Conservation (phyloP, 2,797 vertebrate species). For the Discoglossus pictus region DNA sequence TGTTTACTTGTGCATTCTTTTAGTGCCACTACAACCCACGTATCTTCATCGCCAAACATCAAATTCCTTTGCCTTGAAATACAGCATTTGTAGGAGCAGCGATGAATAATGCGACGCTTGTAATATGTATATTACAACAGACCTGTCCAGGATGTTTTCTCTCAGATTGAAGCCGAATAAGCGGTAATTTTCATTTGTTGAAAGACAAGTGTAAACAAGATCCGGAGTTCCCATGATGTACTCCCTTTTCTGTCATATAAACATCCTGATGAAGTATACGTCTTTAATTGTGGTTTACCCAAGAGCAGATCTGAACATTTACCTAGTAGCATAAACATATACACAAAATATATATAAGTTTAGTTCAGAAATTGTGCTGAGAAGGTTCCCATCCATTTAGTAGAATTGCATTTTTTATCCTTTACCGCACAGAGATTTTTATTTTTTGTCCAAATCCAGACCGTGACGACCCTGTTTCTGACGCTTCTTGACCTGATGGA, state of each 20-base stretch:
- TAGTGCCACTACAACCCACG: conserved; percentile 41
- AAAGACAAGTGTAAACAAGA: conserved; percentile 34
- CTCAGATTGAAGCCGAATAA: conserved; percentile 26
- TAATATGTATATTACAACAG: conserved; percentile 11
- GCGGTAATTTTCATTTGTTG: conserved; percentile 34
- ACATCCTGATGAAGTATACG: conserved; percentile 35
- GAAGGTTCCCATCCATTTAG: too few relatives aligned
- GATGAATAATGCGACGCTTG: conserved; percentile 6
- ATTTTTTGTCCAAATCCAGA: too few relatives aligned
- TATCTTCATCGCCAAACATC: conserved; percentile 21
- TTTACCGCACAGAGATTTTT: too few relatives aligned
- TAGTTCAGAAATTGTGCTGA: too few relatives aligned
- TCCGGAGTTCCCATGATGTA: not conserved
- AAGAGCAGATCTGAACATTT: conserved; percentile 26
- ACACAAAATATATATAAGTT: too few relatives aligned
- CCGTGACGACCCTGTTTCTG: too few relatives aligned
- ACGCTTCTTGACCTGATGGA: too few relatives aligned
- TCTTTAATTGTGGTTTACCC: conserved; percentile 43
- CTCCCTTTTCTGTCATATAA: not conserved
- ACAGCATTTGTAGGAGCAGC: conserved; percentile 10
- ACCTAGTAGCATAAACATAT: too few relatives aligned
- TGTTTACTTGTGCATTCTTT: conserved; percentile 45
- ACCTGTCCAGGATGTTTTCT: conserved; percentile 23
- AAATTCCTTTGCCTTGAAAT: conserved; percentile 35
- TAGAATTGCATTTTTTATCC: too few relatives aligned